Base-by-base conservation (phyloP, 2,888 invertebrate species). In the Rhagonycha lutea region DNA sequence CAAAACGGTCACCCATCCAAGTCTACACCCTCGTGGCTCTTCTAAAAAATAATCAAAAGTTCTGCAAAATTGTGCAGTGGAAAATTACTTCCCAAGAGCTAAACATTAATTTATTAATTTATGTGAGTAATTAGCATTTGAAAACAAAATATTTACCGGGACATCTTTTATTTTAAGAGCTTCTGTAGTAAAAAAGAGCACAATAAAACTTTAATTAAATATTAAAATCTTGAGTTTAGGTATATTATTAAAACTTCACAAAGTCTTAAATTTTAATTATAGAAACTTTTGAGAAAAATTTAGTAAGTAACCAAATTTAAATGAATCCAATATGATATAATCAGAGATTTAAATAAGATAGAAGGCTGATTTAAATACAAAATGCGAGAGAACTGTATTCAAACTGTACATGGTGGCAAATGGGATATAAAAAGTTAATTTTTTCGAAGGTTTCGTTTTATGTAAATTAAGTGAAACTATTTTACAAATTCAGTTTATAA, bases 401-500 rank as follows among this genome's bases (percentile, higher is more conserved):
- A 65, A 65, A 65, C 63, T 65, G 63, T 65, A 65, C 12, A 62
- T 24, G 23, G 63, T 65, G 63, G 63, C 63, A 65, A 65, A 65
- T 65, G 63, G 63, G 63, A 65, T 65, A 65, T 65, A 65, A 65
- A 65, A 65, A 65, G 23, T 65, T 65, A 24, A 65, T 24, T 65
- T 65, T 65, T 65, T 65, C 26, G 23, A 65, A 65, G 26, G 63
- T 23, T 65, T 65, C 63, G 24, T 65, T 24, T 65, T 65, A 65
- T 65, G 63, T 65, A 65, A 65, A 65, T 65, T 23, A 65, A 65
- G 63, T 65, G 63, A 65, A 65, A 65, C 63, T 65, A 65, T 65
- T 65, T 65, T 24, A 65, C 63, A 65, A 65, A 65, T 65, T 65
- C 26, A 65, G 63, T 65, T 65, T 65, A 47, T 47, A 47, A 47